phyloP scores from a whole-genome alignment of 2,113 vertebrate species.

The Numenius arquata region DNA sequence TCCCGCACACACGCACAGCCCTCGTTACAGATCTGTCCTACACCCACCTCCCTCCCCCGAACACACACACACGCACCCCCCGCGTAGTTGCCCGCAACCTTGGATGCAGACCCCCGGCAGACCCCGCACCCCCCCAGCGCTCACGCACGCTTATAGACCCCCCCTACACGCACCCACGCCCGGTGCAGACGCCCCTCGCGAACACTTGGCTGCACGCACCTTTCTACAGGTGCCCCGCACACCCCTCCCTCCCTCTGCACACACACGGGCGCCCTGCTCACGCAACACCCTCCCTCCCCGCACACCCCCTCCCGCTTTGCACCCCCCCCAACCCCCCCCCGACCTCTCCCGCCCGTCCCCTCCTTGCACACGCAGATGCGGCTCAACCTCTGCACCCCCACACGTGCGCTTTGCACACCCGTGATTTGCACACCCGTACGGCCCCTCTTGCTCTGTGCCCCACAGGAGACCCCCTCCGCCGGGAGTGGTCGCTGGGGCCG shows the following conservation, averaged over 20 bases:
- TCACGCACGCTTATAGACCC: neutral
- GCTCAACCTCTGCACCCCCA: neutral
- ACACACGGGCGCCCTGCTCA: too few species aligned
- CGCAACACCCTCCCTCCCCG: neutral
- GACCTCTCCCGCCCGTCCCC: neutral
- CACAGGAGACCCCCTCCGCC: neutral
- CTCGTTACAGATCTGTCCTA: neutral
- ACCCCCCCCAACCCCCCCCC: accelerated
- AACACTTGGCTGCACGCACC: too few species aligned
- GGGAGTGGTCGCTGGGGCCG: neutral
- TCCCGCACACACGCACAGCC: neutral
- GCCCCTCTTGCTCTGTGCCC: neutral
- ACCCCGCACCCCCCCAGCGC: neutral
- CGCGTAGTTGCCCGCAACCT: neutral
- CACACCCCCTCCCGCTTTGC: neutral
- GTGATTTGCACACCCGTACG: neutral
- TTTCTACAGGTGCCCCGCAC: too few species aligned
- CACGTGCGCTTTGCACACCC: neutral
- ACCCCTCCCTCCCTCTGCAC: too few species aligned
- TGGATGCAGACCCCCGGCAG: neutral
- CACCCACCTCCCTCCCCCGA: too few species aligned
- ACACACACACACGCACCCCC: neutral
- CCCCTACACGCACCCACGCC: neutral
- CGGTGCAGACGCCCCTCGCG: neutral
- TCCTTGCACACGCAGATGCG: neutral